Evolutionary conservation across 2,113 vertebrate genomes (phyloP).

Genomic region (Cebus imitator): DNA sequence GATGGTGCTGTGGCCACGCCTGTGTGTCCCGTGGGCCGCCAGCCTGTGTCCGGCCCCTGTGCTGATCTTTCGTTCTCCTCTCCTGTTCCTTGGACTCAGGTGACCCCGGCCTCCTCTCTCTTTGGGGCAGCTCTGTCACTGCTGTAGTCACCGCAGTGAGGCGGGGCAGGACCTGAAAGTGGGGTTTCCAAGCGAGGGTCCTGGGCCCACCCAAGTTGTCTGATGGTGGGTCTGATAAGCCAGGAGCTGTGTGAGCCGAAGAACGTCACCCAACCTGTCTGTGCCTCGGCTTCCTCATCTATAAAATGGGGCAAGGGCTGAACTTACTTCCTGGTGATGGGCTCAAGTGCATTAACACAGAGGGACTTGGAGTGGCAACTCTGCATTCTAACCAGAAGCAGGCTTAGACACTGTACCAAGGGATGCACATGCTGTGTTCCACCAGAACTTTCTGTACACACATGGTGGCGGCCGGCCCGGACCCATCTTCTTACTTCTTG

Average conservation of each 20-base stretch:
- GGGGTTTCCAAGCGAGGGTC: background rate
- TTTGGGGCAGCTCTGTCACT: background rate
- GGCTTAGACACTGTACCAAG: no score
- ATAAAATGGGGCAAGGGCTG: background rate
- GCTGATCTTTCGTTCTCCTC: background rate
- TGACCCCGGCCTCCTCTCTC: background rate
- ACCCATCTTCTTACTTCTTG: background rate
- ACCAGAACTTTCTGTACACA: background rate
- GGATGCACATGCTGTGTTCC: background rate
- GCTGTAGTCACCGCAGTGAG: background rate
- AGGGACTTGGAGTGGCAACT: background rate
- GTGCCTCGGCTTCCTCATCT: background rate
- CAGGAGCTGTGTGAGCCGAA: background rate
- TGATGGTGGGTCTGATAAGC: background rate
- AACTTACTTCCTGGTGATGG: background rate
- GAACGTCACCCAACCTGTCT: fast-evolving
- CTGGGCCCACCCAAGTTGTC: background rate
- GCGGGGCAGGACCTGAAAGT: background rate
- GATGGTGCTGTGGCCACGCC: background rate
- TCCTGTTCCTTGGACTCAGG: background rate
- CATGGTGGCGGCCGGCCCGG: fast-evolving
- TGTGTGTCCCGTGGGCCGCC: no score
- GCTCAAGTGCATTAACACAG: background rate
- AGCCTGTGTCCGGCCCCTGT: no score
- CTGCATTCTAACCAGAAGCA: background rate